phyloP scores from a whole-genome alignment of 2,797 vertebrate species.

The Cossypha polioptera region DNA sequence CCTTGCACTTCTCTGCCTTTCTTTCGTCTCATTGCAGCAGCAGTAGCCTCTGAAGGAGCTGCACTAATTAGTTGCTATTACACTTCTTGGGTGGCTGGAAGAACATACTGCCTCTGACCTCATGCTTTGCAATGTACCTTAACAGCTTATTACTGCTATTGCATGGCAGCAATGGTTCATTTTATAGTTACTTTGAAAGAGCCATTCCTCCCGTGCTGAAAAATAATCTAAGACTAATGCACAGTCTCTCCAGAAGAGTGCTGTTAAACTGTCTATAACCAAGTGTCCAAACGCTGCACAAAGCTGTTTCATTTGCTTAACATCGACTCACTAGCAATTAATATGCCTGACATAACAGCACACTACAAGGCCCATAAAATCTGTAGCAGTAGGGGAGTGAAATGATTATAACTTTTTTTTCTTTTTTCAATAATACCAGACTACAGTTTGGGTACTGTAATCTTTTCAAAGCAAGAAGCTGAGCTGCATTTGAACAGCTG shows the following conservation, averaged over 20 bases:
- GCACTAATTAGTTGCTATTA: slow-evolving; percentile 47
- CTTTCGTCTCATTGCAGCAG: background rate
- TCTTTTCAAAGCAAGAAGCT: slow-evolving; percentile 66
- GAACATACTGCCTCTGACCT: slow-evolving; percentile 56
- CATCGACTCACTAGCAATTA: slow-evolving; percentile 47
- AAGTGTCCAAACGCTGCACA: slow-evolving; percentile 54
- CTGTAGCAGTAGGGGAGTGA: slow-evolving; percentile 57
- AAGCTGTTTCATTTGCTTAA: slow-evolving; percentile 61
- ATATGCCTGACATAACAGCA: slow-evolving; percentile 39
- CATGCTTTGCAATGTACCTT: slow-evolving; percentile 39
- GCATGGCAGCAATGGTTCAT: slow-evolving; percentile 23
- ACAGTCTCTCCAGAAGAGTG: slow-evolving; percentile 43
- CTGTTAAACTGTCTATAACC: slow-evolving; percentile 68
- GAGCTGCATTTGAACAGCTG: slow-evolving; percentile 61
- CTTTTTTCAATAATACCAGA: slow-evolving; percentile 43
- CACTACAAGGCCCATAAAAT: slow-evolving; percentile 48
- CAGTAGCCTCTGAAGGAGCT: slow-evolving; percentile 14
- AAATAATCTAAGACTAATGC: slow-evolving; percentile 57
- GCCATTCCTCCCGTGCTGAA: slow-evolving; percentile 5
- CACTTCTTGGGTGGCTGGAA: slow-evolving; percentile 43
- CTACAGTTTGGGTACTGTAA: slow-evolving; percentile 53
- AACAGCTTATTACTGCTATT: slow-evolving; percentile 52
- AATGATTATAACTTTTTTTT: slow-evolving; percentile 56
- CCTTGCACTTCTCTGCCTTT: background rate
- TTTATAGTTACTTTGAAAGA: slow-evolving; percentile 60